phyloP scores from a whole-genome alignment of 2,888 invertebrate genomes.

The Eristalis tenax region DNA sequence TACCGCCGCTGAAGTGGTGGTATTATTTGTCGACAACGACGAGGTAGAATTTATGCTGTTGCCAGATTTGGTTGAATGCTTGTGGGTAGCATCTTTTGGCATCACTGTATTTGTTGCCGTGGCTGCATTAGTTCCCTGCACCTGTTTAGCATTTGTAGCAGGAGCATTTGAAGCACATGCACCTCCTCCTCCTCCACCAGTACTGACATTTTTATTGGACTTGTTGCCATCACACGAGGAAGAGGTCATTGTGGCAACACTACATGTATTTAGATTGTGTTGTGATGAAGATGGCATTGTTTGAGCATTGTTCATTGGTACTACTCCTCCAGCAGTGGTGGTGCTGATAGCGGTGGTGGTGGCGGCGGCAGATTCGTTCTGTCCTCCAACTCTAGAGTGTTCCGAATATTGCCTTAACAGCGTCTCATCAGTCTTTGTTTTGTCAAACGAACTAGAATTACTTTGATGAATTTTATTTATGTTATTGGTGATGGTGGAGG shows the following conservation, averaged over 20 bases:
- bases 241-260: constrained; percentile 83
- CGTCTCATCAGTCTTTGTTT: constrained; percentile 85
- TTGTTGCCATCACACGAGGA: constrained; percentile 78
- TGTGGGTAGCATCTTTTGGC: constrained; percentile 78
- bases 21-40: constrained; percentile 74
- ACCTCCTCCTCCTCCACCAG: constrained; percentile 33
- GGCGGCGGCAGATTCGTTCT: constrained; percentile 62
- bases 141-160: constrained; percentile 44
- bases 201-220: constrained; percentile 75
- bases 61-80: constrained; percentile 77
- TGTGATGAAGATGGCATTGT: constrained; percentile 23
- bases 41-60: constrained; percentile 74
- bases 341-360: constrained; percentile 49
- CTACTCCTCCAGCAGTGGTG: constrained; percentile 55
- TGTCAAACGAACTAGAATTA: constrained; percentile 83
- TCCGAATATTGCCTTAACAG: constrained; percentile 65
- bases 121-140: constrained; percentile 74
- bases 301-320: constrained; percentile 74
- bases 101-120: constrained; percentile 75
- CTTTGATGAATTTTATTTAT: constrained; percentile 61
- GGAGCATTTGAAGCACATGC: constrained; percentile 19
- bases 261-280: constrained; percentile 74
- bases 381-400: constrained; percentile 78
- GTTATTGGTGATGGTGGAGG: constrained; percentile 54
- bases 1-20: constrained; percentile 54